phyloP scores from a whole-genome alignment of 2,113 vertebrate species.

The Triplophysa tibetana region DNA sequence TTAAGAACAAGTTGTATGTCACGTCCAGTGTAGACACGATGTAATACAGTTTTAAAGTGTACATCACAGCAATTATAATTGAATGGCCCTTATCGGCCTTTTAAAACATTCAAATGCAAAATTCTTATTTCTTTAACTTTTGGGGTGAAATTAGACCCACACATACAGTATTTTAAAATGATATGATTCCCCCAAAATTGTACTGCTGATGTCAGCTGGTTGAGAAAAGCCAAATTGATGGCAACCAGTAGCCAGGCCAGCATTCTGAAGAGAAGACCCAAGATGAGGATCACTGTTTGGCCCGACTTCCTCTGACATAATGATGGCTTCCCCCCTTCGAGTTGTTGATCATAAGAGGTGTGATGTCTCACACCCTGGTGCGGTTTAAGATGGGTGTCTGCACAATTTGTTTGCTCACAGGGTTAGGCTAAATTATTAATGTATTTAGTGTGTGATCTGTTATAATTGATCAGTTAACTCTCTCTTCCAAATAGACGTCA shows the following conservation, averaged over 20 bases:
- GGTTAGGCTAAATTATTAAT: conserved; percentile 11
- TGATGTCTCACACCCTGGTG: conserved; percentile 41
- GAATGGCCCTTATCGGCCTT: neutral
- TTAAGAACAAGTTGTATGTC: no score
- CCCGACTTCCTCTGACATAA: conserved; percentile 58
- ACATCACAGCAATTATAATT: no score
- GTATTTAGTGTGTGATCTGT: conserved; percentile 19
- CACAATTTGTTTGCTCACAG: conserved; percentile 17
- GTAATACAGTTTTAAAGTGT: no score
- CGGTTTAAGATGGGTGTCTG: conserved; percentile 1
- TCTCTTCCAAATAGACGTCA: neutral
- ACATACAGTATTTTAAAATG: neutral
- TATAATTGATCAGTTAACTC: conserved; percentile 18
- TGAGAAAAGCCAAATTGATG: conserved; percentile 46
- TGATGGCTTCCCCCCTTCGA: conserved; percentile 50
- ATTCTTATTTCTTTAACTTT: neutral
- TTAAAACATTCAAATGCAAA: neutral
- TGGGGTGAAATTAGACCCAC: neutral
- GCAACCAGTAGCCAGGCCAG: conserved; percentile 40
- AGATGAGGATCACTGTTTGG: conserved; percentile 52
- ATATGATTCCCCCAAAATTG: neutral
- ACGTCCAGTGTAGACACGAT: no score
- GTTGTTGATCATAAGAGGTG: conserved; percentile 51
- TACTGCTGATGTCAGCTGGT: neutral
- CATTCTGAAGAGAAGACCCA: conserved; percentile 53